phyloP scores from a whole-genome alignment of 2,113 vertebrate genomes.

The Etheostoma spectabile region DNA sequence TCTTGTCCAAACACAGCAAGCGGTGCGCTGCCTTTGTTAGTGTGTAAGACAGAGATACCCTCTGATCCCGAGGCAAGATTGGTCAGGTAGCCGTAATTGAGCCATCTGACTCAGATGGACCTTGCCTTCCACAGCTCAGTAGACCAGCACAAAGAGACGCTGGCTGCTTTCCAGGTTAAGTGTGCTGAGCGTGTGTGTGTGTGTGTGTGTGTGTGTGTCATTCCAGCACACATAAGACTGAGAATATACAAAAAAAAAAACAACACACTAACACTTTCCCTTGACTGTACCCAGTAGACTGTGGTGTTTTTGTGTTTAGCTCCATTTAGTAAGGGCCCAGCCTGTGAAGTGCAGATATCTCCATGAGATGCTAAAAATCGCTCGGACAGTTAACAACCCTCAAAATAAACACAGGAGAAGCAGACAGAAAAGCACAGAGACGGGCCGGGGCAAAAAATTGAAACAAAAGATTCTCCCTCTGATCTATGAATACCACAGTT shows the following conservation, averaged over 20 bases:
- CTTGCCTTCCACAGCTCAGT: conserved; percentile 65
- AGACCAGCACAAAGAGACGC: conserved; percentile 66
- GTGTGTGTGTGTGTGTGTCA: conserved; percentile 25
- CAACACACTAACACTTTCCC: conserved; percentile 49
- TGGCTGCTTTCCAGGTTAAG: conserved; percentile 70
- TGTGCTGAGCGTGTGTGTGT: conserved; percentile 36
- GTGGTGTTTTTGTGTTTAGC: conserved; percentile 25
- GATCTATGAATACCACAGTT: conserved; percentile 68
- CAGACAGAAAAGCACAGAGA: conserved; percentile 1
- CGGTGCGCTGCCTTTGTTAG: conserved; percentile 34
- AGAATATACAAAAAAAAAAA: conserved; percentile 43
- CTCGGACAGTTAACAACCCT: conserved; percentile 16
- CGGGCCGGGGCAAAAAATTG: background rate
- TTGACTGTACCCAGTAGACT: conserved; percentile 25
- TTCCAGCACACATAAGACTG: conserved; percentile 48
- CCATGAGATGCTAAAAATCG: conserved; percentile 21
- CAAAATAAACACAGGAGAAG: conserved; percentile 38
- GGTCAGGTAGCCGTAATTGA: conserved; percentile 64
- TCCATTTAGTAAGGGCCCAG: conserved; percentile 4
- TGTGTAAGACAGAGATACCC: conserved; percentile 45
- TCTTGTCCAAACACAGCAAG: conserved; percentile 52
- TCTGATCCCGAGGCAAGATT: conserved; percentile 47
- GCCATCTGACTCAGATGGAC: conserved; percentile 62
- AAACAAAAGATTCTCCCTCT: conserved; percentile 23
- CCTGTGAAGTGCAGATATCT: conserved; percentile 11